Percentiles rank a stretch among this genome's conserved stretches.
These are phyloP conservation scores for Drosophila sordidapex DNA, from an alignment of 2,888 invertebrate genomes.

Conservation along the genomic window DNA sequence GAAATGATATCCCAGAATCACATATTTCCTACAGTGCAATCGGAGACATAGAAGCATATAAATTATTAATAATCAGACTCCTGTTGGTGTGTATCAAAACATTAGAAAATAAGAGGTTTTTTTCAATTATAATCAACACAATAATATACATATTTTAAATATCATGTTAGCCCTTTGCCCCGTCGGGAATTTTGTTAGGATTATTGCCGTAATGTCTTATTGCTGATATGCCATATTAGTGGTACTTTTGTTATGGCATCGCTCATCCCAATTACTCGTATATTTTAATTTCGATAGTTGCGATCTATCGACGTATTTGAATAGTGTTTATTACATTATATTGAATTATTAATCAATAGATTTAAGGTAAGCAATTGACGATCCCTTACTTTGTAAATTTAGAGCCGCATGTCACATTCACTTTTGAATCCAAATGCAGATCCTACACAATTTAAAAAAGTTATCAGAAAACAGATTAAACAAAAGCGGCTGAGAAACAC, in stretches of 20 bases:
- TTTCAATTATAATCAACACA: too few relatives aligned
- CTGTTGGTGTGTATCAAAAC: neutral
- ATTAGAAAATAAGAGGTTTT: too few relatives aligned
- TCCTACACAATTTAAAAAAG: neutral
- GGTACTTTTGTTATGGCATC: neutral
- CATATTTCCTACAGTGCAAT: neutral
- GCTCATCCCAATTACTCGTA: too few relatives aligned
- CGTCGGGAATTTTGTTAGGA: neutral
- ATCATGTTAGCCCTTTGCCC: too few relatives aligned
- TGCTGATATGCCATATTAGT: neutral
- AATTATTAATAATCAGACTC: neutral
- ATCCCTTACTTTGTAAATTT: too few relatives aligned
- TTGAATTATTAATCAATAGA: neutral
- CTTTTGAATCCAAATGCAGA: neutral
- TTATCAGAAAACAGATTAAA: neutral
- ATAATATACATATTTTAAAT: too few relatives aligned
- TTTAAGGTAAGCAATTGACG: neutral
- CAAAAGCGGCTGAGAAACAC: too few relatives aligned
- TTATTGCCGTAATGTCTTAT: neutral
- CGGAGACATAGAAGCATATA: neutral
- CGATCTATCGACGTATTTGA: neutral
- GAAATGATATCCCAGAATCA: neutral
- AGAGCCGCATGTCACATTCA: neutral
- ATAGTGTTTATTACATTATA: neutral
- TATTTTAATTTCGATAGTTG: neutral